Percentiles rank a stretch among this genome's conserved stretches.
These are phyloP conservation scores for Gymnopithys bicolor DNA, from an alignment of 2,797 vertebrate species.

Conservation along the genomic window DNA sequence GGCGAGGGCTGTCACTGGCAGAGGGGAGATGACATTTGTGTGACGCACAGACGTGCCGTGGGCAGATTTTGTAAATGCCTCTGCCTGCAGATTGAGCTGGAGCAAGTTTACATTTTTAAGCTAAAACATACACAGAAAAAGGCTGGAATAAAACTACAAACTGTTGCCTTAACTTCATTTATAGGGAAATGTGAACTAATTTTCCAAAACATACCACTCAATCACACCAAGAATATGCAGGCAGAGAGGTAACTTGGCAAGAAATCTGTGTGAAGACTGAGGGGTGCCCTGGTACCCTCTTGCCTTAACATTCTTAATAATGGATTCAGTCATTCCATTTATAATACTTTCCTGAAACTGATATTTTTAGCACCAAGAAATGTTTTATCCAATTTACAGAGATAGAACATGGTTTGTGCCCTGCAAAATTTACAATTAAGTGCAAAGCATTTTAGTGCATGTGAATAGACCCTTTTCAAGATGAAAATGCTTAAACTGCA, in stretches of 20 bases:
- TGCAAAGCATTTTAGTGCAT: neutral
- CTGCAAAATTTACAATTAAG: conserved; percentile 2
- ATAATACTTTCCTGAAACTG: neutral
- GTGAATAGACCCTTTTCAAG: neutral
- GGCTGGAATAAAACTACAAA: neutral
- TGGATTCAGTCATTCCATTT: neutral
- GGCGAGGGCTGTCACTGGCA: neutral
- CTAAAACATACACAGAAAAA: neutral
- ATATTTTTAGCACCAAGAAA: neutral
- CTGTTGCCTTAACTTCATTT: neutral
- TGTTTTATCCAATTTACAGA: neutral
- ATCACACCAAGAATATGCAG: neutral
- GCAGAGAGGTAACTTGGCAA: neutral
- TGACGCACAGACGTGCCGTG: conserved; percentile 16
- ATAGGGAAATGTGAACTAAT: neutral
- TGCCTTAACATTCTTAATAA: neutral
- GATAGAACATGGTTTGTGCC: neutral
- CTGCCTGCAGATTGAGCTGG: conserved; percentile 18
- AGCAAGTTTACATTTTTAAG: neutral
- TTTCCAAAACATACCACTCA: neutral
- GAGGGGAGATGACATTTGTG: conserved; percentile 33
- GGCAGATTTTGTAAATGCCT: conserved; percentile 36
- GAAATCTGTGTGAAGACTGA: neutral
- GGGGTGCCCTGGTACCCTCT: neutral
- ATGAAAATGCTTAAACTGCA: neutral